These are phyloP conservation scores for Stictonetta naevosa DNA, from an alignment of 2,113 vertebrate species.

Conservation along the genomic window DNA sequence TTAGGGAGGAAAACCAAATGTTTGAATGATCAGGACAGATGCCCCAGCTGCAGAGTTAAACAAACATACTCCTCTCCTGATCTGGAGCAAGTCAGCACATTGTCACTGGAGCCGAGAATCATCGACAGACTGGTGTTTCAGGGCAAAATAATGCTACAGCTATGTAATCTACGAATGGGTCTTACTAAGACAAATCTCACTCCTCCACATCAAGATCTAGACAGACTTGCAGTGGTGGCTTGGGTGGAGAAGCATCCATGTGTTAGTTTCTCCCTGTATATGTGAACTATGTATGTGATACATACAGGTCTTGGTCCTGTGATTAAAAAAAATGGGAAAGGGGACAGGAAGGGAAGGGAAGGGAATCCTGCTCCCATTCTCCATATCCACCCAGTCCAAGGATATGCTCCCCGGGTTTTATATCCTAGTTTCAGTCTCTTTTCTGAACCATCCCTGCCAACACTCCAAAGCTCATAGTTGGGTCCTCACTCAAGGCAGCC, in stretches of 20 bases:
- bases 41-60: slow-evolving; percentile 25
- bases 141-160: background rate
- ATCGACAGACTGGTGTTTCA: background rate
- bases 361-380: background rate
- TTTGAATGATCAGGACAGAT: slow-evolving; percentile 8
- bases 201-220: background rate
- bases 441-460: background rate
- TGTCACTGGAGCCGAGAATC: background rate
- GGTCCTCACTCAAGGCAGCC: background rate
- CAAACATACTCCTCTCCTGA: background rate
- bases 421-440: background rate
- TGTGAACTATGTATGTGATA: background rate
- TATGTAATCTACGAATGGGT: background rate
- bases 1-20: slow-evolving; percentile 10
- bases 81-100: slow-evolving; percentile 20
- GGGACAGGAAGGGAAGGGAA: no score
- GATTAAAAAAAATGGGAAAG: background rate
- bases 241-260: background rate
- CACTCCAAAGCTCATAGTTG: background rate
- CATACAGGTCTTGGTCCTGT: background rate
- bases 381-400: background rate
- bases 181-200: background rate
- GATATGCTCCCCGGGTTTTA: background rate
- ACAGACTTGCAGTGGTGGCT: background rate
- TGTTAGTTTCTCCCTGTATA: background rate